A percentile compares a stretch with the other conserved stretches of the same genome.
phyloP scores from a whole-genome alignment of 2,888 invertebrate genomes.

The Drosophila multiciliata region DNA sequence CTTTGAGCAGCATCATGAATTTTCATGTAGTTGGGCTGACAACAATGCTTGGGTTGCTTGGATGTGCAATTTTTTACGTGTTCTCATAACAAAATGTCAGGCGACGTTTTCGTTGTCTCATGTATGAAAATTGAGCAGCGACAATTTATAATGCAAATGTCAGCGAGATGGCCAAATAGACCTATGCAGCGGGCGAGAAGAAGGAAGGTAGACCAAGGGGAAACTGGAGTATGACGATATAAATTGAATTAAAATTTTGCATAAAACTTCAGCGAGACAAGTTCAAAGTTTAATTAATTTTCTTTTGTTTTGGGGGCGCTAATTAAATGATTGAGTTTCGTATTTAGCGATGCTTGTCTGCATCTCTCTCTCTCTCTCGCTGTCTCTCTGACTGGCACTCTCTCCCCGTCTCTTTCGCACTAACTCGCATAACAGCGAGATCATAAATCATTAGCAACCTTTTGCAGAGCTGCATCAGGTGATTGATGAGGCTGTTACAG shows the following conservation, averaged over 20 bases:
- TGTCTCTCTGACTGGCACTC: neutral
- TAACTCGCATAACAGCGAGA: constrained; percentile 2
- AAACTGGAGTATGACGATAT: constrained; percentile 53
- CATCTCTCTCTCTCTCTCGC: neutral
- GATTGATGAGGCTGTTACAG: constrained; percentile 65
- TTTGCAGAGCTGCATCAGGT: constrained; percentile 43
- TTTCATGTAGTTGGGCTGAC: constrained; percentile 74
- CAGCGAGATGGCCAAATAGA: constrained; percentile 39
- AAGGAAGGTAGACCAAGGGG: neutral
- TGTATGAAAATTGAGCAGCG: constrained; percentile 71
- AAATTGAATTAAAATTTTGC: constrained; percentile 79
- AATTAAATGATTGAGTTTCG: constrained; percentile 79
- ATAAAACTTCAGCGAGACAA: constrained; percentile 52
- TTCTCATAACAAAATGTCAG: constrained; percentile 78
- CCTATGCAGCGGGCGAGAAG: neutral
- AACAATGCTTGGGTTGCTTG: constrained; percentile 54
- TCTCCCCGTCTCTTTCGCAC: neutral
- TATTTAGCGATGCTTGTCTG: constrained; percentile 65
- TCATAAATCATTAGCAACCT: constrained; percentile 77
- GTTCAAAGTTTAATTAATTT: constrained; percentile 80
- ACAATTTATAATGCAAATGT: constrained; percentile 79
- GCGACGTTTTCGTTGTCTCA: constrained; percentile 35
- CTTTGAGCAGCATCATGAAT: constrained; percentile 70
- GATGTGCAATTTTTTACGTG: constrained; percentile 80
- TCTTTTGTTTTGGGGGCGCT: constrained; percentile 73